These are phyloP conservation scores for Scleropages formosus DNA, from an alignment of 2,797 vertebrate genomes.

Conservation along the genomic window DNA sequence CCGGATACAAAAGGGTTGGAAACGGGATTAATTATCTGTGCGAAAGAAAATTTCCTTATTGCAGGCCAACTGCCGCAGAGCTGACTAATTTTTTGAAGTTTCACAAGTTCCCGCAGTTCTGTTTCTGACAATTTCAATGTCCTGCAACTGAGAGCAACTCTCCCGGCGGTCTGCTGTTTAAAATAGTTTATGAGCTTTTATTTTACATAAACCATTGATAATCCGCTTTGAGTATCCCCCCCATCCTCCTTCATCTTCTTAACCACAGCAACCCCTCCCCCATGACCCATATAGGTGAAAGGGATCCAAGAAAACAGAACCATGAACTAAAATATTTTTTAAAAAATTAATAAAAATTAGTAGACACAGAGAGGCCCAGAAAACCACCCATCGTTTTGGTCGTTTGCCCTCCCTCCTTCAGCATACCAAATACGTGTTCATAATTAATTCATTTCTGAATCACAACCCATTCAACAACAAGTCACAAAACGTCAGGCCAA, in stretches of 20 bases:
- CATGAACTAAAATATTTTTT: slow-evolving; percentile 5
- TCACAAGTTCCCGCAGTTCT: background rate
- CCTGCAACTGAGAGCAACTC: too few relatives aligned
- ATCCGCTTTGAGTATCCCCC: background rate
- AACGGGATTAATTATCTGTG: too few relatives aligned
- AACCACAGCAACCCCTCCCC: background rate
- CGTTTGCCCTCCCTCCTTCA: background rate
- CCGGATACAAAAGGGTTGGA: too few relatives aligned
- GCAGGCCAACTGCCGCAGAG: too few relatives aligned
- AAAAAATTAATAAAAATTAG: too few relatives aligned
- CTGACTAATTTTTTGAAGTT: background rate
- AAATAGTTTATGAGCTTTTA: too few relatives aligned
- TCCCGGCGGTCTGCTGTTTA: too few relatives aligned
- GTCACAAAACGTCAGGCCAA: background rate
- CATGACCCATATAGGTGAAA: background rate
- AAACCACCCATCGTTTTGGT: background rate
- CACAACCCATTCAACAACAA: background rate
- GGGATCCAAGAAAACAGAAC: slow-evolving; percentile 12
- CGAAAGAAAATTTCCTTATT: too few relatives aligned
- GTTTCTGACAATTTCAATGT: background rate
- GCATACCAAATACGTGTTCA: background rate
- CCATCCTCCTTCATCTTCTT: background rate
- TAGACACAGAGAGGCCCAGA: slow-evolving; percentile 10
- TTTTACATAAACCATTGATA: background rate
- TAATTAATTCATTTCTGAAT: background rate